Evolutionary conservation across 2,113 vertebrate species (phyloP).

Genomic region (Acrocephalus kingi): DNA sequence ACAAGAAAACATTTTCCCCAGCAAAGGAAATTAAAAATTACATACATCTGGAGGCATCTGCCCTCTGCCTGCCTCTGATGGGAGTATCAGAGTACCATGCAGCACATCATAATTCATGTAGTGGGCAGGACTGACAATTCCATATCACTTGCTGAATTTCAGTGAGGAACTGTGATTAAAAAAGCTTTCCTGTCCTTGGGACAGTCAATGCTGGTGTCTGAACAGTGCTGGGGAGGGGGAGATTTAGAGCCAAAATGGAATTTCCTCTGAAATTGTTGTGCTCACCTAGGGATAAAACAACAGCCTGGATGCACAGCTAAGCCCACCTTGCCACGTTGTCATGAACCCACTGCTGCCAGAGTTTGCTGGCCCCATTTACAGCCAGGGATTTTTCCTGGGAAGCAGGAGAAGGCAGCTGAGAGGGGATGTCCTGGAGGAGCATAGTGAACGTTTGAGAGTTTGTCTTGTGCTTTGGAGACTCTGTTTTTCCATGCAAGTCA

Average conservation of each 20-base stretch:
- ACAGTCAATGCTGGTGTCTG: neutral
- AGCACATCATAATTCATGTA: neutral
- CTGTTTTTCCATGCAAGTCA: neutral
- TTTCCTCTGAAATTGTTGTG: neutral
- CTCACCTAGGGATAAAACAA: neutral
- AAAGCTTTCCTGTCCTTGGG: neutral
- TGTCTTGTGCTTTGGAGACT: neutral
- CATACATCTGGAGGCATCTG: constrained; percentile 47
- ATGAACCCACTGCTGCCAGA: neutral
- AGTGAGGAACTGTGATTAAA: neutral
- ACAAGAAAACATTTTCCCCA: constrained; percentile 44
- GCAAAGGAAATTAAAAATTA: constrained; percentile 59
- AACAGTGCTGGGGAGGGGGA: neutral
- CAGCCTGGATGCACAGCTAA: neutral
- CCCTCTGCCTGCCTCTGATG: constrained; percentile 6
- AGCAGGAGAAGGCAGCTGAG: accelerated
- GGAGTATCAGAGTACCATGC: neutral
- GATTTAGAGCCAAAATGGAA: neutral
- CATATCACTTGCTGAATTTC: neutral
- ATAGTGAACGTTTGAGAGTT: accelerated
- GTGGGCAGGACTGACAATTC: neutral
- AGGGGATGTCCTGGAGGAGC: neutral
- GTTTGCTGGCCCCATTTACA: neutral
- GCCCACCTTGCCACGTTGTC: accelerated
- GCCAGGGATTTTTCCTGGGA: neutral